Conservation (phyloP, 2,888 invertebrate genomes). For the Azorinus chamasolen region DNA sequence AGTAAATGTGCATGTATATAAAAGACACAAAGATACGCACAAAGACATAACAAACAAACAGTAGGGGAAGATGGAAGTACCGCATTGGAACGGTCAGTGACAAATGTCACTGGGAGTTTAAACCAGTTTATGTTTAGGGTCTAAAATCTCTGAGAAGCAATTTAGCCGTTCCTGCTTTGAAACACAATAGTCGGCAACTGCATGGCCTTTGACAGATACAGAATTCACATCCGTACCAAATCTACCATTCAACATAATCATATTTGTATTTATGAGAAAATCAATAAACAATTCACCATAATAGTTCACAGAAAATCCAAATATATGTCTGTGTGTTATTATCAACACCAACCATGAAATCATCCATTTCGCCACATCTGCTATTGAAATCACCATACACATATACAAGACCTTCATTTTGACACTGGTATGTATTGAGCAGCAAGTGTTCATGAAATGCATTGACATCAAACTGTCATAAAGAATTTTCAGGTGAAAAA, state of each 20-base stretch:
- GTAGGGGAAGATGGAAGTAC: no score
- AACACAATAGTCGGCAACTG: conserved; percentile 46
- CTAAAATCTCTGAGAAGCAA: conserved; percentile 16
- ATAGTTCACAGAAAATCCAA: conserved; percentile 32
- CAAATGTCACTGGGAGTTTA: no score
- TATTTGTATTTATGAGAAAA: conserved; percentile 30
- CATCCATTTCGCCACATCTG: conserved; percentile 24
- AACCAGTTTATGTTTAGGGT: no score
- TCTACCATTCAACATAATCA: conserved; percentile 42
- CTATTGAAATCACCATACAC: conserved; percentile 48
- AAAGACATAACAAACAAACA: no score
- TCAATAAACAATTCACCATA: conserved; percentile 41
- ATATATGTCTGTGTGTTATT: conserved; percentile 11
- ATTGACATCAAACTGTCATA: conserved; percentile 18
- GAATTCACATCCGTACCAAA: conserved; percentile 27
- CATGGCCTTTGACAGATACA: conserved; percentile 25
- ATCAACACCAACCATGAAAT: conserved; percentile 44
- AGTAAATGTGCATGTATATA: no score
- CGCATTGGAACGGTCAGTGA: no score
- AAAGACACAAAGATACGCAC: no score
- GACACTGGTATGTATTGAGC: conserved; percentile 18
- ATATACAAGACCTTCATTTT: conserved; percentile 16
- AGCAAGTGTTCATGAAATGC: conserved; percentile 21
- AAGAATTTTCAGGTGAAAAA: conserved; percentile 21
- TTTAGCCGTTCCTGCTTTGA: conserved; percentile 17